Conservation (phyloP, 2,113 vertebrate species). For the Odocoileus hemionus region DNA sequence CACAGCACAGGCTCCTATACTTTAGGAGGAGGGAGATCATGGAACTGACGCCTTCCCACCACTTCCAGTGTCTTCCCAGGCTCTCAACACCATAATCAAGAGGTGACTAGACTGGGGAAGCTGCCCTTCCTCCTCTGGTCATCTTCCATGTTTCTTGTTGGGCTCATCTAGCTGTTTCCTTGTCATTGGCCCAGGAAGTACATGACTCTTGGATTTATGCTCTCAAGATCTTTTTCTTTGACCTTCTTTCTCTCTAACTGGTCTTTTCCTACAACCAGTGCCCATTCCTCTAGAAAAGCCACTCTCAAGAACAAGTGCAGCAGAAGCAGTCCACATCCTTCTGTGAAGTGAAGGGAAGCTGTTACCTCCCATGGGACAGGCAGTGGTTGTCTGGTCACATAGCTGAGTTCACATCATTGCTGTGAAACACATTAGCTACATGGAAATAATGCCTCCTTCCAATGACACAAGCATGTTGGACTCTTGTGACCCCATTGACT, state of each 20-base stretch:
- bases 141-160: no score
- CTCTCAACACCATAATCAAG: not conserved
- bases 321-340: not conserved
- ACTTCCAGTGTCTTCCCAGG: no score
- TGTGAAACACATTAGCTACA: not conserved
- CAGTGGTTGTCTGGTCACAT: not conserved
- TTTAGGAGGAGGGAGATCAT: not conserved
- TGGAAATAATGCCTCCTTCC: not conserved
- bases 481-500: not conserved
- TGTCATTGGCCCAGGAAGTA: not conserved
- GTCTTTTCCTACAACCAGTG: not conserved
- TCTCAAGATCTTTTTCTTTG: not conserved
- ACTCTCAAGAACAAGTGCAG: not conserved
- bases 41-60: not conserved
- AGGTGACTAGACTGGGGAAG: not conserved
- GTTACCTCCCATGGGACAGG: not conserved
- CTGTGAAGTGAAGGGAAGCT: not conserved
- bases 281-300: not conserved
- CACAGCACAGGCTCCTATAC: not conserved
- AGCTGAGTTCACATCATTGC: not conserved
- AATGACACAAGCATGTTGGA: not conserved
- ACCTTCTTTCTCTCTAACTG: not conserved
- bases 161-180: not conserved
- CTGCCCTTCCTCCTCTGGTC: not conserved
- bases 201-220: not conserved